Conservation (phyloP, 2,797 vertebrate genomes). For the Gymnothorax javanicus region DNA sequence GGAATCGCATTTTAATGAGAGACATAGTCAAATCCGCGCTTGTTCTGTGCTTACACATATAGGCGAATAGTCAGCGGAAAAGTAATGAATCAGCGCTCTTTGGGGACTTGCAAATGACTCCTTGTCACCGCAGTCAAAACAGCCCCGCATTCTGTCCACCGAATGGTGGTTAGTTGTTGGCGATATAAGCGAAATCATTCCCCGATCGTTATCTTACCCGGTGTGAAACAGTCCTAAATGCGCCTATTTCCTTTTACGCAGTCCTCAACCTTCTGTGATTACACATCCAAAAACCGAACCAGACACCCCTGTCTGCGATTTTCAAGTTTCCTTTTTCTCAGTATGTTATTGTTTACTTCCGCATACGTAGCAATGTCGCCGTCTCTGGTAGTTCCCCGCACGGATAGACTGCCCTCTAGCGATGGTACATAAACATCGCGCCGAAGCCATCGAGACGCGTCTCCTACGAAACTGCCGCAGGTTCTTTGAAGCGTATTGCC, state of each 20-base stretch:
- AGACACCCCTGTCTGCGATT: background rate
- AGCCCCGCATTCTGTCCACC: background rate
- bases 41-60: background rate
- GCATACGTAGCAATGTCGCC: slow-evolving; percentile 46
- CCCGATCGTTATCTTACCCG: background rate
- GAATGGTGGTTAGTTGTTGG: background rate
- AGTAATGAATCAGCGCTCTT: background rate
- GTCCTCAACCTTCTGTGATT: background rate
- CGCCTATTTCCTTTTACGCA: background rate
- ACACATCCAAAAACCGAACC: background rate
- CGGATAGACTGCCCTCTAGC: background rate
- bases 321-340: slow-evolving; percentile 33
- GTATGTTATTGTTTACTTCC: slow-evolving; percentile 71
- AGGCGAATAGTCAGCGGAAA: background rate
- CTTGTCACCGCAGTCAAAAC: background rate
- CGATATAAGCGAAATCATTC: background rate
- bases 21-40: background rate
- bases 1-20: background rate
- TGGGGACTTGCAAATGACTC: background rate
- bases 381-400: background rate
- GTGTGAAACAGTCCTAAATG: background rate
- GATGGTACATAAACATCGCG: background rate
- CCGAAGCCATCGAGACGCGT: background rate
- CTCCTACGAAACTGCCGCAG: too few species aligned
- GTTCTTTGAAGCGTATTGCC: too few species aligned